phyloP scores from a whole-genome alignment of 1,140 invertebrate species.

The Leptinotarsa lineolata region DNA sequence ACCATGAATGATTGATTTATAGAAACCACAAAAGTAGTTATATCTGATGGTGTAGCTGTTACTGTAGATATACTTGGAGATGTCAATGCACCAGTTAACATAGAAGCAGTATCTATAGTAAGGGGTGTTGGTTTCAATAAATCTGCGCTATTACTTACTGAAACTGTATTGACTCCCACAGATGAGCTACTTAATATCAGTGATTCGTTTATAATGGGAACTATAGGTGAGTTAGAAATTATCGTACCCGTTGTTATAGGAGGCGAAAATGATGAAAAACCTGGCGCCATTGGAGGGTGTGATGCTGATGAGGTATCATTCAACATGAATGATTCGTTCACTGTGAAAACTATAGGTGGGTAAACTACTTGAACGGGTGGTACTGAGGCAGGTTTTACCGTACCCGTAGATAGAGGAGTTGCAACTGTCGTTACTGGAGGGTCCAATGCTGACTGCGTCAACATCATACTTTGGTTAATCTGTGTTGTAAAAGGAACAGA shows the following conservation, averaged over 20 bases:
- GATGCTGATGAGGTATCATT: neutral
- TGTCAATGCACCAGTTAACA: neutral
- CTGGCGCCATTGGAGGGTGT: slow-evolving; percentile 1
- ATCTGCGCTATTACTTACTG: neutral
- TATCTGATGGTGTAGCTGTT: neutral
- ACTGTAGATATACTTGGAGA: neutral
- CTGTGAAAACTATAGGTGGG: neutral
- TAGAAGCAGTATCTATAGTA: neutral
- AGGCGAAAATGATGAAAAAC: neutral
- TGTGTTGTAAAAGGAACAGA: no score
- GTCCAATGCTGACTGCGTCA: no score
- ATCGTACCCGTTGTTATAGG: neutral
- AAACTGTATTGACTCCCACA: neutral
- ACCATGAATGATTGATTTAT: no score
- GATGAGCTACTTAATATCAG: neutral
- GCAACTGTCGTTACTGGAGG: no score
- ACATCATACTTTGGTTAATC: no score
- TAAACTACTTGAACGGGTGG: neutral
- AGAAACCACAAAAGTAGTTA: no score
- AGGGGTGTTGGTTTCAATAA: neutral
- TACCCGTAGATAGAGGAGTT: no score
- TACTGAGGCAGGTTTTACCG: neutral
- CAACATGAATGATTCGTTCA: neutral
- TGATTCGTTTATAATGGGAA: neutral
- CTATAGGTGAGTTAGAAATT: neutral